phyloP scores from a whole-genome alignment of 2,113 vertebrate genomes.

The Fukomys damarensis region DNA sequence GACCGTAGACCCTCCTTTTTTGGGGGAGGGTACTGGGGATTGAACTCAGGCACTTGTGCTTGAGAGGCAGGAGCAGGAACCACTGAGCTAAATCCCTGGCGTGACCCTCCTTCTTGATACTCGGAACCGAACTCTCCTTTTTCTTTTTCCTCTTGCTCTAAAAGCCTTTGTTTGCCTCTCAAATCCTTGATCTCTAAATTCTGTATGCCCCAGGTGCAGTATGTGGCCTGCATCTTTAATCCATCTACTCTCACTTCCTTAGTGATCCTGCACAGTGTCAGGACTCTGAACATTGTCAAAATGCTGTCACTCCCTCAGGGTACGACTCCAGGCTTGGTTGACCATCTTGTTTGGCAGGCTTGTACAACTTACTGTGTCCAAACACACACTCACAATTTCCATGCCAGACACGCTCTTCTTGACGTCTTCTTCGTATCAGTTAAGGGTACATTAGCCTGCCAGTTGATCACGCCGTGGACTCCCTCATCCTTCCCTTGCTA shows the following conservation, averaged over 20 bases:
- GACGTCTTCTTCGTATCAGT: background rate
- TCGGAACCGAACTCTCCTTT: background rate
- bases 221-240: background rate
- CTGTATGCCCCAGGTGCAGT: background rate
- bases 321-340: background rate
- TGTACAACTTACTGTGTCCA: background rate
- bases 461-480: background rate
- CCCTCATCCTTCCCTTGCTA: background rate
- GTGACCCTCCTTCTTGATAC: background rate
- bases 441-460: background rate
- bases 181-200: background rate
- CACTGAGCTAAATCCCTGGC: no score
- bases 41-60: no score
- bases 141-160: background rate
- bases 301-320: background rate
- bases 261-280: background rate
- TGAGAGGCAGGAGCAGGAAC: no score
- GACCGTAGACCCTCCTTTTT: background rate
- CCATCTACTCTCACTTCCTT: background rate
- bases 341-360: background rate
- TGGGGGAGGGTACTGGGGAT: no score
- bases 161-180: background rate
- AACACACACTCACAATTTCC: background rate
- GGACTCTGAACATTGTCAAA: background rate
- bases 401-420: background rate